Base-by-base conservation (phyloP, 2,888 invertebrate species). In the Morpho achilles region DNA sequence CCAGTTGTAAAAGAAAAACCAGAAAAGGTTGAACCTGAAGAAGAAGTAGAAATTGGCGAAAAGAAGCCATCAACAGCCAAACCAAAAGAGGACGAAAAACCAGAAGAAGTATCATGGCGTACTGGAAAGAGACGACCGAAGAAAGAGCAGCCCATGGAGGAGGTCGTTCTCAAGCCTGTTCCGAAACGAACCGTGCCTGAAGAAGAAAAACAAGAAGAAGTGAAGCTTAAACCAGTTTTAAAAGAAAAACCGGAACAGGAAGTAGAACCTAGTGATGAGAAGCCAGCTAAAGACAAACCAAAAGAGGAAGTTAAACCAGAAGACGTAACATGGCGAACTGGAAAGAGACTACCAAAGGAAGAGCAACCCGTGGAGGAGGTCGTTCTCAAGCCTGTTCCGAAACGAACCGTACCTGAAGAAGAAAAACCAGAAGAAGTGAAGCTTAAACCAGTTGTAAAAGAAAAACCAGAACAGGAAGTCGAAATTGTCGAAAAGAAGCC, bases 221-320 rank as follows among this genome's bases (percentile, higher is more conserved):
- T 32, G 5, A 66, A 77, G 32, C 76, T 93, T 0, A 92, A 92
- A 60, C 92, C 92, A 0, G 68, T 32, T 85, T 7, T 22, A 8
- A 45, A 47, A 48, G 2, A 32, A 32, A 32, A 32, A 23, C 23
- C 23, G 4, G 40, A 42, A 23, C 80, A 78, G 72, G 79, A 75
- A 53, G 68, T 73, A 0, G 54, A 68, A 9, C 66, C 75, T 6
- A 4, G 2, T 23, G 23, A 23, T 3, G 4, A 23, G 23, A 79
- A 79, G 50, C 72, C 73, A n/a, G 69, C 84, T 7, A 74, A 72
- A 59, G 60, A 65, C 44, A 71, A 75, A 54, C 73, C 75, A 9
- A 75, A 76, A 55, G 75, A 74, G 61, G 77, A 80, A 61, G 66
- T 69, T 43, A 58, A 67, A 40, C 73, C 75, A 8, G 72, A 78